Percentiles rank a stretch among this genome's conserved stretches.
phyloP scores from a whole-genome alignment of 2,888 invertebrate species.

The Megamerina dolium region DNA sequence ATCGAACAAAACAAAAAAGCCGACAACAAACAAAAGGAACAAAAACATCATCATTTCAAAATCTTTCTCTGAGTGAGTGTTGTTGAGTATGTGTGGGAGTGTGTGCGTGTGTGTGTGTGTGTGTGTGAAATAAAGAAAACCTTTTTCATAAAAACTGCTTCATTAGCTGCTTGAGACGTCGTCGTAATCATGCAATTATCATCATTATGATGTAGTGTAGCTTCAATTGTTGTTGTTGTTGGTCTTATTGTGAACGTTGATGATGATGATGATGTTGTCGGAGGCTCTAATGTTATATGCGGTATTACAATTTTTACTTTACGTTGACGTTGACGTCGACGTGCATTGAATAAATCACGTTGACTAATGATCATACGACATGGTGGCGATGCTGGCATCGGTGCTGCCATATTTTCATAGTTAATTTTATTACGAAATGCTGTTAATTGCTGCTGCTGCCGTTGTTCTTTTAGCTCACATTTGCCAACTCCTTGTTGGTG shows the following conservation, averaged over 20 bases:
- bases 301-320: conserved; percentile 29
- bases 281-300: conserved; percentile 16
- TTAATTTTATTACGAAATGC: no score
- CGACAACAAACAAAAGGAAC: no score
- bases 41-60: no score
- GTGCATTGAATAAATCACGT: conserved; percentile 33
- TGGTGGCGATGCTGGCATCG: conserved; percentile 4
- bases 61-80: no score
- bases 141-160: conserved; percentile 12
- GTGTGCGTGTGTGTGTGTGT: no score
- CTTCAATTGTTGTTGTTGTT: conserved; percentile 18
- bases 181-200: no score
- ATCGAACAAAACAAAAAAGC: no score
- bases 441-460: conserved; percentile 13
- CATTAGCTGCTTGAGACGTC: conserved; percentile 12
- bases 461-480: conserved; percentile 6
- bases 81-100: no score
- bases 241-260: conserved; percentile 11
- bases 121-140: no score
- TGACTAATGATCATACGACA: conserved; percentile 22
- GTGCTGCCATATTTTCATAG: conserved; percentile 7
- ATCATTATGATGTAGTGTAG: conserved; percentile 12
- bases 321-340: no score
- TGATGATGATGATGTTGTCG: conserved; percentile 8
- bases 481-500: no score